These are phyloP conservation scores for Bucco capensis DNA, from an alignment of 2,113 vertebrate genomes.

Conservation along the genomic window DNA sequence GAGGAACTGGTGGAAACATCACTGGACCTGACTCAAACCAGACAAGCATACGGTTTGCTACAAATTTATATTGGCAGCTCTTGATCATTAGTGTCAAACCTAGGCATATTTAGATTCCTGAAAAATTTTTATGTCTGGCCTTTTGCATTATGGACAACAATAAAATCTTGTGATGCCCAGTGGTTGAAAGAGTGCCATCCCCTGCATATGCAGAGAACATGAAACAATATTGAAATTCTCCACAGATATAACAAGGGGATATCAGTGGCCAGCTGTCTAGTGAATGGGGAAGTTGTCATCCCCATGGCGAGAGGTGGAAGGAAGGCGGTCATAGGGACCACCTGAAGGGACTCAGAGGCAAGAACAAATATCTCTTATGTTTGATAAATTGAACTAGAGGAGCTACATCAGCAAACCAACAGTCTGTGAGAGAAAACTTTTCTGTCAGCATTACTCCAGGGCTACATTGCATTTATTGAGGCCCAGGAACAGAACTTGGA, in stretches of 20 bases:
- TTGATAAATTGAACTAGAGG: neutral
- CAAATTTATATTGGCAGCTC: neutral
- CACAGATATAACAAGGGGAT: fast-evolving
- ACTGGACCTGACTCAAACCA: neutral
- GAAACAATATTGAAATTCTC: neutral
- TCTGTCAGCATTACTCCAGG: neutral
- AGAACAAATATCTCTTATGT: neutral
- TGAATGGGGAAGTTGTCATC: neutral
- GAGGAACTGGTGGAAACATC: neutral
- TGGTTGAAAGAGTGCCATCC: neutral
- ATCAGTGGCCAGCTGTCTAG: fast-evolving
- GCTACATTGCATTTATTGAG: neutral
- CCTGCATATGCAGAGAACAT: neutral
- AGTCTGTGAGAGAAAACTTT: neutral
- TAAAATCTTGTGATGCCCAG: neutral
- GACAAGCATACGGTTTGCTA: neutral
- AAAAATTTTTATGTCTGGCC: neutral
- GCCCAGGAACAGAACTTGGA: neutral
- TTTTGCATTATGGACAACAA: neutral
- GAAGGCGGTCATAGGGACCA: neutral
- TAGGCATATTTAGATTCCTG: neutral
- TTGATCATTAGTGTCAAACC: neutral
- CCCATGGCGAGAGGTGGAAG: neutral
- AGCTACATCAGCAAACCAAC: neutral
- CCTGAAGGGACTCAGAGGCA: neutral